These are phyloP conservation scores for Enteromius argenteus DNA, from an alignment of 2,797 vertebrate genomes.

Conservation along the genomic window DNA sequence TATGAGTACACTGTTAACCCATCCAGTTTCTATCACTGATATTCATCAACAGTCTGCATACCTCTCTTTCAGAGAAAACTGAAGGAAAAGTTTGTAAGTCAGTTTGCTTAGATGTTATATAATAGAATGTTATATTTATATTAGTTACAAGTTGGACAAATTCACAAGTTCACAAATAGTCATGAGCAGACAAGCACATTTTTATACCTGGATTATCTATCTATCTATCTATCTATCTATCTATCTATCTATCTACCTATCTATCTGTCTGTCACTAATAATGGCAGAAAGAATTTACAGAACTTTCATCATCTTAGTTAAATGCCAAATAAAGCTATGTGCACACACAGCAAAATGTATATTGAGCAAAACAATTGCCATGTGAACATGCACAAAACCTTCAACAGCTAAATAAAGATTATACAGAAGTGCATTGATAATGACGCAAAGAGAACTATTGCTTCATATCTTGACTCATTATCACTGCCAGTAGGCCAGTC, in stretches of 20 bases:
- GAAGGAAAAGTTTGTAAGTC: not conserved
- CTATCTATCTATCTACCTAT: not conserved
- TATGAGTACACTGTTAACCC: not conserved
- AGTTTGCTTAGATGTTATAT: not conserved
- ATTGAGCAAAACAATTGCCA: not conserved
- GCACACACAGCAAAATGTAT: not conserved
- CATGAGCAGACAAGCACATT: not conserved
- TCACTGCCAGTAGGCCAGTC: not conserved
- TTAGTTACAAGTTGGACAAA: not conserved
- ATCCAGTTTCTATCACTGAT: not conserved
- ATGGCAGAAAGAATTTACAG: not conserved
- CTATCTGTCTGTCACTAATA: not conserved
- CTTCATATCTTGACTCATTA: not conserved
- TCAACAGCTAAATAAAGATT: conserved; percentile 3
- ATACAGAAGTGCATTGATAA: not conserved
- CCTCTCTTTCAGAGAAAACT: not conserved
- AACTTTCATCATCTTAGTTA: not conserved
- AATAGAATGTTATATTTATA: not conserved
- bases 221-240: not conserved
- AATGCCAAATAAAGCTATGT: not conserved
- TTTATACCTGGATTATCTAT: not conserved
- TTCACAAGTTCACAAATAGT: too few relatives aligned
- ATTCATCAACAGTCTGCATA: not conserved
- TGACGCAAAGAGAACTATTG: not conserved
- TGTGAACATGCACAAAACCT: not conserved